phyloP scores from a whole-genome alignment of 2,797 vertebrate genomes.

The Aratinga solstitialis region DNA sequence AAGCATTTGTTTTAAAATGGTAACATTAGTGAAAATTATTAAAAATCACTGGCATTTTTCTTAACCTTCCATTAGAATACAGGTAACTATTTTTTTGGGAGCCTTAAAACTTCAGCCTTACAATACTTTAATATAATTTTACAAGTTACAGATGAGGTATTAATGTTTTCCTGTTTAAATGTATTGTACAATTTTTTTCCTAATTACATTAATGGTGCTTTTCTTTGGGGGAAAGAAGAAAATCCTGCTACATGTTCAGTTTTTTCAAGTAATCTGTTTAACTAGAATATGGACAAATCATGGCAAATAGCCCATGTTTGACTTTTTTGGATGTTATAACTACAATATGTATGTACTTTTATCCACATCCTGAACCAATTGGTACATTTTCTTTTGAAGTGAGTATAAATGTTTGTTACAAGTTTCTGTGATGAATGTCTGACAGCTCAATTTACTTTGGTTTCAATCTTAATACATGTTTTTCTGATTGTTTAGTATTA shows the following conservation, averaged over 20 bases:
- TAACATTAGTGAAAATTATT: background rate
- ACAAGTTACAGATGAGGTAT: background rate
- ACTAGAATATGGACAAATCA: background rate
- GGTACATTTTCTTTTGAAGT: slow-evolving; percentile 46
- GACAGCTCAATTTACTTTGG: background rate
- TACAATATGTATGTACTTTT: background rate
- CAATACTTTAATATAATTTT: background rate
- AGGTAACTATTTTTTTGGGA: background rate
- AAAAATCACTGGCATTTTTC: background rate
- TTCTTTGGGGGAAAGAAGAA: background rate
- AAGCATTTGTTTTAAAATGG: background rate
- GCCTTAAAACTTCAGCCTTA: background rate
- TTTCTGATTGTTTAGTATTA: background rate
- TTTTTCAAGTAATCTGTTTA: background rate
- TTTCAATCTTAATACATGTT: background rate
- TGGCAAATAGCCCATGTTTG: slow-evolving; percentile 4
- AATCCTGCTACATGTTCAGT: background rate
- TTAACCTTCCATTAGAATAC: background rate
- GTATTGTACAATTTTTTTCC: background rate
- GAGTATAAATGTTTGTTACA: slow-evolving; percentile 41
- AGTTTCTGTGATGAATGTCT: background rate
- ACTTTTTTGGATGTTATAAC: slow-evolving; percentile 50
- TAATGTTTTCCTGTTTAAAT: background rate
- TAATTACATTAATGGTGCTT: background rate
- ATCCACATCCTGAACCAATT: slow-evolving; percentile 56